phyloP scores from a whole-genome alignment of 2,797 vertebrate genomes.

The Gymnothorax reevesii region DNA sequence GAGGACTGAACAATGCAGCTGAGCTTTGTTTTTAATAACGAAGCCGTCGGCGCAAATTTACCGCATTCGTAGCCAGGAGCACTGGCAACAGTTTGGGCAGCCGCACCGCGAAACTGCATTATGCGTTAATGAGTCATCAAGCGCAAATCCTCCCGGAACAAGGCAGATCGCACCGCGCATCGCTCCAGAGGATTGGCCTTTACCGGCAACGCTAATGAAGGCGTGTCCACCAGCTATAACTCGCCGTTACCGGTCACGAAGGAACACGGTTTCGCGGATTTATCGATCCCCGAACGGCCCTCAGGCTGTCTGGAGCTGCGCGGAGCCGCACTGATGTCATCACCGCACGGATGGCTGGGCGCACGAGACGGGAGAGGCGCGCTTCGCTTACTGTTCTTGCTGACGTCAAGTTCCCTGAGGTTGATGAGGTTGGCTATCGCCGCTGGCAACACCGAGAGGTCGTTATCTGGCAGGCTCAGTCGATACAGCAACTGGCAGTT shows the following conservation, averaged over 20 bases:
- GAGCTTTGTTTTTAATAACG: background rate
- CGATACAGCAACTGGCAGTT: conserved; percentile 96
- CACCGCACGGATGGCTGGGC: background rate
- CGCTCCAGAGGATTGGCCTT: background rate
- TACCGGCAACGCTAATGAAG: background rate
- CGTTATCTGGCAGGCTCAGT: conserved; percentile 98
- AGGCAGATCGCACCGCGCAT: background rate
- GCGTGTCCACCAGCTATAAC: background rate
- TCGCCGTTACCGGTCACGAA: background rate
- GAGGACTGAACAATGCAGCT: background rate
- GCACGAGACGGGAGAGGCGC: background rate
- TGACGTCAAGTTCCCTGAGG: conserved; percentile 98
- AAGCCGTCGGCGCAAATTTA: background rate
- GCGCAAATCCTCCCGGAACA: background rate
- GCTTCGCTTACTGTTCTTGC: conserved; percentile 94
- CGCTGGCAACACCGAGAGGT: conserved; percentile 90
- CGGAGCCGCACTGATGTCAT: background rate
- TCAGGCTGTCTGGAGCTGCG: background rate
- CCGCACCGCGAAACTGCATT: background rate
- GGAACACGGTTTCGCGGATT: background rate
- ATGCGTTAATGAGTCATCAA: background rate
- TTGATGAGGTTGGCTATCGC: conserved; percentile 98
- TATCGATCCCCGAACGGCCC: background rate
- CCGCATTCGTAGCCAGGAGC: background rate
- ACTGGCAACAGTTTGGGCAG: background rate